phyloP scores from a whole-genome alignment of 2,888 invertebrate genomes.

The Ennomos fuscantarius region DNA sequence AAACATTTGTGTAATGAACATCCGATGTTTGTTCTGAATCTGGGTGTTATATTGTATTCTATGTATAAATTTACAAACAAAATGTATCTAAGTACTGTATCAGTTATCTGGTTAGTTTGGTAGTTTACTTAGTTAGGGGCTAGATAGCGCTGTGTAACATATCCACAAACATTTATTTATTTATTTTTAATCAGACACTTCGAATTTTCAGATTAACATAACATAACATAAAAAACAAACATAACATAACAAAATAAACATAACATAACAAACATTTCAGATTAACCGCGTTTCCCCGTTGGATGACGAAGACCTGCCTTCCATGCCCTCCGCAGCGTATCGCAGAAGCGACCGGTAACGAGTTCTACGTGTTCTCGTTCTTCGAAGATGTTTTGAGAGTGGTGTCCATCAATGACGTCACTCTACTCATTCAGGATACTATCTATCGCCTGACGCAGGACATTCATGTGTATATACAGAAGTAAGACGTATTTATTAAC shows the following conservation, averaged over 20 bases:
- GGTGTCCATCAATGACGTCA: conserved; percentile 88
- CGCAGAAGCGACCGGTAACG: conserved; percentile 82
- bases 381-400: conserved; percentile 92
- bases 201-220: no score
- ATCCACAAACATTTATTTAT: no score
- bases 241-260: neutral
- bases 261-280: conserved; percentile 59
- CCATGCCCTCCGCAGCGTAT: conserved; percentile 87
- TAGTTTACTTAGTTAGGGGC: no score
- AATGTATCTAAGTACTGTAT: no score
- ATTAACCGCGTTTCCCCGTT: conserved; percentile 91
- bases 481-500: conserved; percentile 67
- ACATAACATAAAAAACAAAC: no score
- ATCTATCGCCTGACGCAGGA: conserved; percentile 87
- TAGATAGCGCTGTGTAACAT: no score
- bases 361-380: conserved; percentile 89
- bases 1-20: no score
- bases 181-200: no score
- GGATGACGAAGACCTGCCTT: conserved; percentile 94
- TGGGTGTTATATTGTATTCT: no score
- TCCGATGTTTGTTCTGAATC: no score
- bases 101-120: no score
- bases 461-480: conserved; percentile 86
- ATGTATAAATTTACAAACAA: no score
- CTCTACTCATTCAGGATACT: conserved; percentile 88